These are phyloP conservation scores for Drosophila atripex DNA, from an alignment of 2,888 invertebrate species.

Conservation along the genomic window DNA sequence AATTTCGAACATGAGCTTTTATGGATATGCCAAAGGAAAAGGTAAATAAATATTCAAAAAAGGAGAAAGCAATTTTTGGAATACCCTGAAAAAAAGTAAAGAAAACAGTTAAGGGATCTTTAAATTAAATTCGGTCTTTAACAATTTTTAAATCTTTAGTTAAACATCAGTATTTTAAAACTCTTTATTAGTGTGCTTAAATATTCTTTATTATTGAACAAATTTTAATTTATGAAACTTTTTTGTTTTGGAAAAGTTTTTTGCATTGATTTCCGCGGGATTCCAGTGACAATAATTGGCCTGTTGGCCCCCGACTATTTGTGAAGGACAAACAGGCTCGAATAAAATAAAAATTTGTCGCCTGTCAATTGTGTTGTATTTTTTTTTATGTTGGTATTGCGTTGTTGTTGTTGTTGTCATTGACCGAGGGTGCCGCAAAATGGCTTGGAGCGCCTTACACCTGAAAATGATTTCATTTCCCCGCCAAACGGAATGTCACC, in stretches of 20 bases:
- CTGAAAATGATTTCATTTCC: constrained; percentile 72
- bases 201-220: background rate
- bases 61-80: too few relatives aligned
- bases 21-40: too few relatives aligned
- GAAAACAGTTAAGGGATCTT: too few relatives aligned
- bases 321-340: constrained; percentile 43
- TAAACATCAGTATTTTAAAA: too few relatives aligned
- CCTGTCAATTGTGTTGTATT: constrained; percentile 29
- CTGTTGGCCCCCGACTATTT: constrained; percentile 37
- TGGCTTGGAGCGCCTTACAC: constrained; percentile 75
- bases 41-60: too few relatives aligned
- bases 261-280: constrained; percentile 1
- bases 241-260: background rate
- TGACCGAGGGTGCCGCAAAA: constrained; percentile 26
- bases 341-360: constrained; percentile 49
- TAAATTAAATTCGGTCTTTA: too few relatives aligned
- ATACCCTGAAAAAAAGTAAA: too few relatives aligned
- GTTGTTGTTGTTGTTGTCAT: constrained; percentile 9
- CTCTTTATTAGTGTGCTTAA: background rate
- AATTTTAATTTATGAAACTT: background rate
- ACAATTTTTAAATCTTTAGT: too few relatives aligned
- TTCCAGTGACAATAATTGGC: constrained; percentile 57
- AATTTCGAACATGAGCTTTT: too few relatives aligned
- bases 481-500: constrained; percentile 16
- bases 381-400: too few relatives aligned